Evolutionary conservation across 2,888 invertebrate species (phyloP).

Genomic region (Aporophyla nigra): DNA sequence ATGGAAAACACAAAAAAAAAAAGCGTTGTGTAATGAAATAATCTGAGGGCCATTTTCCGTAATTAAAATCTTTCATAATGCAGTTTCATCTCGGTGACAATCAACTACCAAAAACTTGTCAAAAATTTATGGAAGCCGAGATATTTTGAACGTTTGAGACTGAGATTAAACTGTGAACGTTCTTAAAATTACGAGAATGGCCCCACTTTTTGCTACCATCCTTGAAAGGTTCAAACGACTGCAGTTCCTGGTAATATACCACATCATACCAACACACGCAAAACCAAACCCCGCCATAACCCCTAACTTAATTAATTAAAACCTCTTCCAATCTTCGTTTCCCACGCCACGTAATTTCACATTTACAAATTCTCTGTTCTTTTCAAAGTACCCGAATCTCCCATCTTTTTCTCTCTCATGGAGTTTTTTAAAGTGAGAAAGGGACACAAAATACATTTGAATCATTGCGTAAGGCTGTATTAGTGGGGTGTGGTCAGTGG

Average conservation of each 20-base stretch:
- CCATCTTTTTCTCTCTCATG: slow-evolving; percentile 70
- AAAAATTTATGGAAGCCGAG: too few relatives aligned
- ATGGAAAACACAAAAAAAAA: background rate
- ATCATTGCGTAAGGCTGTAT: slow-evolving; percentile 80
- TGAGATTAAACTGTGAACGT: too few relatives aligned
- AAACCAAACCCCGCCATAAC: slow-evolving; percentile 43
- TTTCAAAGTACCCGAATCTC: slow-evolving; percentile 63
- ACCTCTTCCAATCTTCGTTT: slow-evolving; percentile 68
- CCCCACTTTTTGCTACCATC: background rate
- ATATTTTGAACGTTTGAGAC: too few relatives aligned
- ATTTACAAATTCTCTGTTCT: slow-evolving; percentile 71
- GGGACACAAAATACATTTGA: slow-evolving; percentile 78
- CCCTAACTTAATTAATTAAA: slow-evolving; percentile 68
- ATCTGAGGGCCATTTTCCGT: too few relatives aligned
- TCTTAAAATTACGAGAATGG: too few relatives aligned
- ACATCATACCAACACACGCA: slow-evolving; percentile 39
- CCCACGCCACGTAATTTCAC: slow-evolving; percentile 78
- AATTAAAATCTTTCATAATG: too few relatives aligned
- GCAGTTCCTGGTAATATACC: slow-evolving; percentile 38
- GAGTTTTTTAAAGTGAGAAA: slow-evolving; percentile 61
- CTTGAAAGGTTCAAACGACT: slow-evolving; percentile 15
- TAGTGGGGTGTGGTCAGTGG: slow-evolving; percentile 83
- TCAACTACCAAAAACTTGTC: too few relatives aligned
- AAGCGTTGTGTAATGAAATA: background rate
- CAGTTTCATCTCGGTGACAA: too few relatives aligned